phyloP scores from a whole-genome alignment of 1,140 invertebrate genomes.

The Agrilus planipennis region DNA sequence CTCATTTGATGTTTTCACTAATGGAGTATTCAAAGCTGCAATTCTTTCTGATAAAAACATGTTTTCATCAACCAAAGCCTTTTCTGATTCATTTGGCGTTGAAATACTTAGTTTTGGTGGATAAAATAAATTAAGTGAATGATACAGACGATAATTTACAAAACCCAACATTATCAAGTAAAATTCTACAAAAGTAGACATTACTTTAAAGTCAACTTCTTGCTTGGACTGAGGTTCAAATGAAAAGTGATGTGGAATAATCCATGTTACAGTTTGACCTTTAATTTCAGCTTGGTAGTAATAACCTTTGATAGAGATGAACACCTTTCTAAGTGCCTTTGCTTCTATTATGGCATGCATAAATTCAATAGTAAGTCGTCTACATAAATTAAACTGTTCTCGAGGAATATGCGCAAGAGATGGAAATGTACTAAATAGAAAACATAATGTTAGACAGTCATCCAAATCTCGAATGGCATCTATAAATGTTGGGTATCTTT shows the following conservation, averaged over 20 bases:
- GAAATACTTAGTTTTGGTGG: slow-evolving; percentile 73
- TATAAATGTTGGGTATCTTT: slow-evolving; percentile 94
- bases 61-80: slow-evolving; percentile 56
- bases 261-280: slow-evolving; percentile 95
- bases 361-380: slow-evolving; percentile 87
- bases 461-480: slow-evolving; percentile 94
- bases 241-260: slow-evolving; percentile 89
- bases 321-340: slow-evolving; percentile 87
- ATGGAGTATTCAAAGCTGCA: slow-evolving; percentile 66
- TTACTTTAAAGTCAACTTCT: slow-evolving; percentile 94
- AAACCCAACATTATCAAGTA: slow-evolving; percentile 91
- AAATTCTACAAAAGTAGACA: slow-evolving; percentile 97
- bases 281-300: slow-evolving; percentile 97
- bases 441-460: slow-evolving; percentile 90
- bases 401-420: slow-evolving; percentile 65
- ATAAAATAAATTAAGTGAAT: slow-evolving; percentile 85
- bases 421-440: slow-evolving; percentile 91
- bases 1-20: slow-evolving; percentile 42
- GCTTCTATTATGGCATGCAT: slow-evolving; percentile 92
- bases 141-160: slow-evolving; percentile 85
- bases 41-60: slow-evolving; percentile 68
- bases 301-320: slow-evolving; percentile 96
- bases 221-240: slow-evolving; percentile 60
- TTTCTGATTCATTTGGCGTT: slow-evolving; percentile 43
- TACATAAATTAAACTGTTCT: slow-evolving; percentile 64